These are phyloP conservation scores for Danaus plexippus DNA, from an alignment of 1,140 invertebrate genomes.

Conservation along the genomic window DNA sequence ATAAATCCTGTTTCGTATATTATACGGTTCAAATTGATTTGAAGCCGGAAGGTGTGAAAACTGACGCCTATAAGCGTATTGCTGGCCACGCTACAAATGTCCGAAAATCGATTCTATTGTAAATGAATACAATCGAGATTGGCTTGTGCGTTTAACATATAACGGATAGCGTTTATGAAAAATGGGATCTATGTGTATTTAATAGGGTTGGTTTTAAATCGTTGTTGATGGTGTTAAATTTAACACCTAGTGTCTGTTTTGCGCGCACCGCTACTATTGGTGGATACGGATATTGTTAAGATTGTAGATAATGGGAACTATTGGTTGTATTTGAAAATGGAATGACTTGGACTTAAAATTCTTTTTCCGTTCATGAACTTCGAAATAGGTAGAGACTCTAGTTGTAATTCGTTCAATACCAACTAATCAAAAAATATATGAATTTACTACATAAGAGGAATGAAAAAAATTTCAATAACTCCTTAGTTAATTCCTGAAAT, in stretches of 20 bases:
- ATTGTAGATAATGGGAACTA: constrained; percentile 14
- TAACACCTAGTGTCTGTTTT: constrained; percentile 52
- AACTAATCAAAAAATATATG: no score
- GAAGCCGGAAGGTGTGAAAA: constrained; percentile 56
- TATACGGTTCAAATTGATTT: constrained; percentile 24
- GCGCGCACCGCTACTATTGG: constrained; percentile 34
- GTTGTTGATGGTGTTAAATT: constrained; percentile 46
- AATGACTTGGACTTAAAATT: no score
- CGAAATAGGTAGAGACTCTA: no score
- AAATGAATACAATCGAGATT: constrained; percentile 25
- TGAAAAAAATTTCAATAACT: no score
- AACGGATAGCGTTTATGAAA: constrained; percentile 22
- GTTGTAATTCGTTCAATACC: no score
- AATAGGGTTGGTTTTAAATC: constrained; percentile 20
- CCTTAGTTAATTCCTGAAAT: no score
- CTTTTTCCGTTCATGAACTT: no score
- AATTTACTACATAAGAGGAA: no score
- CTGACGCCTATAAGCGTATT: constrained; percentile 55
- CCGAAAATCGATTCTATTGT: constrained; percentile 20
- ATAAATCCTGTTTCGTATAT: constrained; percentile 3
- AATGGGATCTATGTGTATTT: constrained; percentile 15
- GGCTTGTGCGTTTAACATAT: constrained; percentile 16
- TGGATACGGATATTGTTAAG: constrained; percentile 23
- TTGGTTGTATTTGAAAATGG: constrained; percentile 9
- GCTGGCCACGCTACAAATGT: constrained; percentile 19